Evolutionary conservation across 2,113 vertebrate species (phyloP), one percentile per base, ranked within the genome.

Genomic region (Tangachromis dhanisi): DNA sequence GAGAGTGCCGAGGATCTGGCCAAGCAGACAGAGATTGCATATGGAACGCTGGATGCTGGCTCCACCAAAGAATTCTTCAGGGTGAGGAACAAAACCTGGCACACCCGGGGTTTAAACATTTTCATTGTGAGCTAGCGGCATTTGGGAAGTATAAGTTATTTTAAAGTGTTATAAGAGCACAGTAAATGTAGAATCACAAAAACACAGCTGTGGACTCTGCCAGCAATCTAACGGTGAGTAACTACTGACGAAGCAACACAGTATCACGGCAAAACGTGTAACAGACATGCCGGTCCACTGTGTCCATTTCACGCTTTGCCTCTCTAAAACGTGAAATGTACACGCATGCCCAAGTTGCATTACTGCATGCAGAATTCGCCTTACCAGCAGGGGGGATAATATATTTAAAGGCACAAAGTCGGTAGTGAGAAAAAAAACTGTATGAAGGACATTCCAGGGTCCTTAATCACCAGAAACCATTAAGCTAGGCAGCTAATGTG

Each of bases 31-130:
- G 99, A 99, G 96, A 99, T 99, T 2, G 97, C 98, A 49, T 99
- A 99, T 4, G 99, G 99, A 40, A 99, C 99, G 1, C 96, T 99
- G 85, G 99, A 99, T 83, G 98, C 97, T 26, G 99, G 99, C 83
- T 99, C 99, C 68, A 99, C 99, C 63, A 99, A 99, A 94, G 99
- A 99, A 91, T 99, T 99, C 96, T 99, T 99, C 96, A 97, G 98
- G 97, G 99, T 99, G 96, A 96, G 87, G 61, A 68, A 38, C 33
- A 68, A 68, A 21, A 38, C 11, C 33, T 68, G 61, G 33, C 33
- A 66, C 61, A 38, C 71, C 71, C 4, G 4, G 8, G 24, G 6
- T 76, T 76, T 76, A 7, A 76, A 47, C 14, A 76, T 26, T 47
- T 47, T 10, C 24, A 76, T 31, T 76, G 71, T 31, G 24, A 47